These are phyloP conservation scores for Brachyistius frenatus DNA, from an alignment of 2,113 vertebrate genomes.

Conservation along the genomic window DNA sequence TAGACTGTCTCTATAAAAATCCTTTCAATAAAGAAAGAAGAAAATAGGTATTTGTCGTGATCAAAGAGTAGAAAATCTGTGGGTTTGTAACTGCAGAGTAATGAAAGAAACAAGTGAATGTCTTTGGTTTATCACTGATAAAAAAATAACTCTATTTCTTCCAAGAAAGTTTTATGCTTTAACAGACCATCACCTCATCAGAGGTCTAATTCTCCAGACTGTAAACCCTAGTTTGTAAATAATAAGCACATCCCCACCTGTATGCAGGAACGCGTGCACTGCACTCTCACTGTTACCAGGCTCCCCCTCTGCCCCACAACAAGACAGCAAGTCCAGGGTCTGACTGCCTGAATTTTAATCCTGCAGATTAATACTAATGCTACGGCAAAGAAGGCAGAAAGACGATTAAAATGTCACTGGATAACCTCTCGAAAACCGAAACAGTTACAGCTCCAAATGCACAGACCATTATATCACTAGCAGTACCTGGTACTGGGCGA, in stretches of 20 bases:
- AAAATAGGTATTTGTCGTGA: constrained; percentile 3
- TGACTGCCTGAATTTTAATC: constrained; percentile 77
- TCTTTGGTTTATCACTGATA: constrained; percentile 21
- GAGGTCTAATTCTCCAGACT: constrained; percentile 42
- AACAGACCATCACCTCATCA: constrained; percentile 31
- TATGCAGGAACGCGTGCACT: constrained; percentile 14
- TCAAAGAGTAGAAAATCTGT: not conserved
- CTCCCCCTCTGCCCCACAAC: constrained; percentile 45
- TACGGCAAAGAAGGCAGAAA: constrained; percentile 79
- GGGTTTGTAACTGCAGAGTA: not conserved
- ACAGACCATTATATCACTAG: constrained; percentile 71
- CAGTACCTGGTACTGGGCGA: constrained; percentile 72
- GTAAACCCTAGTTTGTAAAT: constrained; percentile 41
- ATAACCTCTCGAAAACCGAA: constrained; percentile 82
- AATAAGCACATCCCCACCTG: constrained; percentile 54
- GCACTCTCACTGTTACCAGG: constrained; percentile 35
- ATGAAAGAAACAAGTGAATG: not conserved
- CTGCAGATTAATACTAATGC: constrained; percentile 78
- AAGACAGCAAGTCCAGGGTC: constrained; percentile 67
- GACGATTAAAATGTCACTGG: constrained; percentile 85
- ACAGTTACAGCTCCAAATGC: constrained; percentile 74
- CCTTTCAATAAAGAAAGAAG: not conserved
- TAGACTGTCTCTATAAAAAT: not conserved
- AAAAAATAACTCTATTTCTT: constrained; percentile 3
- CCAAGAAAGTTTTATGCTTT: constrained; percentile 5